phyloP scores from a whole-genome alignment of 2,797 vertebrate genomes.

The Periophthalmus magnuspinnatus region DNA sequence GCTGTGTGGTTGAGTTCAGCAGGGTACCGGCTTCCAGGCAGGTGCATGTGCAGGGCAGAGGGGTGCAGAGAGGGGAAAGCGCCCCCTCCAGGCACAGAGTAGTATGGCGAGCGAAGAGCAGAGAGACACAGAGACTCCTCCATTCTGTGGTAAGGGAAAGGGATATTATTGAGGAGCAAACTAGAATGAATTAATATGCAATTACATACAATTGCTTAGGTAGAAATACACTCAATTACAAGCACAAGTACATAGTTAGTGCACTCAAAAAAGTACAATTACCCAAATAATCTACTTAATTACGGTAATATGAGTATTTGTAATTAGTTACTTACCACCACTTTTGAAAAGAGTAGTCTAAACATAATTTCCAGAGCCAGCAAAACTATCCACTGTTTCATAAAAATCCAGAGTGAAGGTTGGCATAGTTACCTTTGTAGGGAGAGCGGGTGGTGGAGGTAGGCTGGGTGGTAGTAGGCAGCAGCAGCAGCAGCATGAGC shows the following conservation, averaged over 20 bases:
- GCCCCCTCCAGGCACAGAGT: conserved; percentile 86
- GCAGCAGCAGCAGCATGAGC: conserved; percentile 69
- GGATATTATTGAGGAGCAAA: conserved; percentile 20
- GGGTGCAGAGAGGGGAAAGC: conserved; percentile 88
- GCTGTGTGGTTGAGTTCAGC: conserved; percentile 85
- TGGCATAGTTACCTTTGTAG: conserved; percentile 69
- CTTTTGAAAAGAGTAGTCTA: too few species aligned
- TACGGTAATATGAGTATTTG: too few species aligned
- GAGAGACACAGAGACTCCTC: conserved; percentile 93
- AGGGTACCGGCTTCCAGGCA: conserved; percentile 89
- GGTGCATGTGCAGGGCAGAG: conserved; percentile 90
- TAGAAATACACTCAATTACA: too few species aligned
- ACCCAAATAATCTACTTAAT: too few species aligned
- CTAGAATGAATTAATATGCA: neutral
- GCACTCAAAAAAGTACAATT: too few species aligned
- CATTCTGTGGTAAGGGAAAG: conserved; percentile 78
- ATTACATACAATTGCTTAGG: too few species aligned
- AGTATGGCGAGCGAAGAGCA: conserved; percentile 90
- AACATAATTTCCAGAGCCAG: neutral
- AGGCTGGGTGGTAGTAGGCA: conserved; percentile 90
- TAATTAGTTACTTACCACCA: too few species aligned
- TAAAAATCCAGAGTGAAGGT: neutral
- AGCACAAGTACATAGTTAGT: too few species aligned
- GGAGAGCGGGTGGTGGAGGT: conserved; percentile 76
- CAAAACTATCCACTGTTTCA: neutral